These are phyloP conservation scores for Priocnemis perturbator DNA, from an alignment of 2,888 invertebrate species.

Conservation along the genomic window DNA sequence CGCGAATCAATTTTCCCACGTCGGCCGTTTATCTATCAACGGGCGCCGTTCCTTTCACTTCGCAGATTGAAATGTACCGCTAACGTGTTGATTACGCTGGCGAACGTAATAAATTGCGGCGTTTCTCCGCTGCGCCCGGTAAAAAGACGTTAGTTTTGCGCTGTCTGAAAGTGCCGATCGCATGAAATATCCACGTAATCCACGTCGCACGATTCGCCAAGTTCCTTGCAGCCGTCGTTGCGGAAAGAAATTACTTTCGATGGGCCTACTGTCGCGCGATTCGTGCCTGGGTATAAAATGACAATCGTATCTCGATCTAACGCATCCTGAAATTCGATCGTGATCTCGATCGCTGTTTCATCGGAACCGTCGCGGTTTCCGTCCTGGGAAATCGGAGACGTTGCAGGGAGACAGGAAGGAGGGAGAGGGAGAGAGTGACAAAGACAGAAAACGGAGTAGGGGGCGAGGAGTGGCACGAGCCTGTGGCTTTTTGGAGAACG, in stretches of 20 bases:
- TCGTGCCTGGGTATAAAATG: too few species aligned
- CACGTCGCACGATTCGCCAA: background rate
- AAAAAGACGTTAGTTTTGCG: background rate
- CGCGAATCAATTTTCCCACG: too few species aligned
- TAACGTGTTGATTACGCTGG: too few species aligned
- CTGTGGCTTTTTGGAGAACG: conserved; percentile 15
- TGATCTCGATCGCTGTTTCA: background rate
- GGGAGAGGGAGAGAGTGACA: too few species aligned
- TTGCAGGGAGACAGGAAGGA: background rate
- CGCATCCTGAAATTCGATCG: conserved; percentile 3
- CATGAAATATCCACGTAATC: background rate
- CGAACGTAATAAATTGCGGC: too few species aligned
- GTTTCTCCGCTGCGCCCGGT: background rate
- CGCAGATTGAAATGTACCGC: too few species aligned
- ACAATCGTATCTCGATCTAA: too few species aligned
- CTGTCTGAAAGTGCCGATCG: background rate
- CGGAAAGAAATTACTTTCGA: too few species aligned
- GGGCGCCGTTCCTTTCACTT: too few species aligned
- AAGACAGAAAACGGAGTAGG: background rate
- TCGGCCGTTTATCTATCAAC: too few species aligned
- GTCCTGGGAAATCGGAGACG: conserved; percentile 6
- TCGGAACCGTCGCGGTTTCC: conserved; percentile 7
- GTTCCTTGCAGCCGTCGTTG: too few species aligned
- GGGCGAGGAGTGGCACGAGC: conserved; percentile 22
- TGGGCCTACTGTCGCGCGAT: too few species aligned